Conservation (phyloP, 2,797 vertebrate species). For the Pipistrellus pipistrellus region DNA sequence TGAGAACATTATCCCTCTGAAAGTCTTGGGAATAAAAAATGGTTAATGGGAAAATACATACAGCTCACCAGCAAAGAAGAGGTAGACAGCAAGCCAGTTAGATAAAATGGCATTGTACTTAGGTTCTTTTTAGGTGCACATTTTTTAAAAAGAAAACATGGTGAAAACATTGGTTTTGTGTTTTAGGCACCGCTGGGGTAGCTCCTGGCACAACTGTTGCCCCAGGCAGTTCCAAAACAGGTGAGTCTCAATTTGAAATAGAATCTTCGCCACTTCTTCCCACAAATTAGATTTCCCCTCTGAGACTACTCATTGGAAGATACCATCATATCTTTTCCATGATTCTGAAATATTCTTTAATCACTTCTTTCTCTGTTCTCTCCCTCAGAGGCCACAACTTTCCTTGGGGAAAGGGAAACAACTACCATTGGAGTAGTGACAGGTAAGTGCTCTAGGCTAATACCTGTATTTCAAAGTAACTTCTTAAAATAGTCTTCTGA, state of each 20-base stretch:
- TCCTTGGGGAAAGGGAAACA: not conserved
- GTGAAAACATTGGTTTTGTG: not conserved
- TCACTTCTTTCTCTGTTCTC: not conserved
- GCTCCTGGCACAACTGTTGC: not conserved
- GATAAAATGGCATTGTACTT: not conserved
- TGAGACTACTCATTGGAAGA: not conserved
- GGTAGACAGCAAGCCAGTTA: no score
- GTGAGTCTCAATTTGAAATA: not conserved
- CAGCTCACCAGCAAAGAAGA: not conserved
- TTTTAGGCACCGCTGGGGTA: not conserved
- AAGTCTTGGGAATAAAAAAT: not conserved
- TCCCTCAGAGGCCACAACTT: not conserved
- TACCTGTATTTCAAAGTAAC: not conserved
- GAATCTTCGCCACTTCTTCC: not conserved
- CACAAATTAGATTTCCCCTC: no score
- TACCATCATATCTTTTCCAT: not conserved
- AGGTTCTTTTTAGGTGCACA: not conserved
- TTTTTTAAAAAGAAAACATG: not conserved
- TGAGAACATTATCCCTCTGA: not conserved
- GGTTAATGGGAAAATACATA: not conserved
- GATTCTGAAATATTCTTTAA: not conserved
- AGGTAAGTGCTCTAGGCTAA: not conserved
- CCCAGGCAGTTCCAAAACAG: not conserved
- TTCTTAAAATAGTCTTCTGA: not conserved
- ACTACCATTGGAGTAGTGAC: not conserved